phyloP scores from a whole-genome alignment of 2,113 vertebrate species.

The Aix galericulata region DNA sequence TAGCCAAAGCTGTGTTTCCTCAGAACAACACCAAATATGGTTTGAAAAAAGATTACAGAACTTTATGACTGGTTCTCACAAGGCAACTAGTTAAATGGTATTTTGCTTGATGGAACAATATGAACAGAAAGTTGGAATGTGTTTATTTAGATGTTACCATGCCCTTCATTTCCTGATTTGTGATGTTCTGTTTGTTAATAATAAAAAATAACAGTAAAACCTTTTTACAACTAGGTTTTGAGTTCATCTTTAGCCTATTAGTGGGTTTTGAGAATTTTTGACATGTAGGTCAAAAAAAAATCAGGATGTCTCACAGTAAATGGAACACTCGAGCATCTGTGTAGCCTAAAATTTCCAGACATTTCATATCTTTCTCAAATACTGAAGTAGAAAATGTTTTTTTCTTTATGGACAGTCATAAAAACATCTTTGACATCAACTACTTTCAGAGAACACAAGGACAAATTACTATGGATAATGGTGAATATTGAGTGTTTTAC shows the following conservation, averaged over 20 bases:
- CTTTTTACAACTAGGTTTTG: not conserved
- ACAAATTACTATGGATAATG: not conserved
- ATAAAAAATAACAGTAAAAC: not conserved
- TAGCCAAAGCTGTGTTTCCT: not conserved
- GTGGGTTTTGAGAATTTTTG: constrained; percentile 32
- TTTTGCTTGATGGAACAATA: not conserved
- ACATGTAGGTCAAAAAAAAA: not conserved
- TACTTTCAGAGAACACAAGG: not conserved
- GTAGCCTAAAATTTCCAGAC: not conserved
- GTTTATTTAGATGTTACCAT: not conserved
- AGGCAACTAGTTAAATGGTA: not conserved
- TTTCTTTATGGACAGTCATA: not conserved
- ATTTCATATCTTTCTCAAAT: not conserved
- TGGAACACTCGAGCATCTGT: not conserved
- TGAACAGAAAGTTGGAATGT: not conserved
- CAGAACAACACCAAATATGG: not conserved
- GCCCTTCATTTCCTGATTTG: not conserved
- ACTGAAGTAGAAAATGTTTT: not conserved
- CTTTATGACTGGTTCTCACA: not conserved
- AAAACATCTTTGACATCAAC: not conserved
- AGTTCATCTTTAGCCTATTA: constrained; percentile 31
- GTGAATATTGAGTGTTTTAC: not conserved
- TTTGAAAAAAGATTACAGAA: not conserved
- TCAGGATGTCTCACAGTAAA: constrained; percentile 1
- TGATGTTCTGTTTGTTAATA: not conserved